A percentile compares a stretch with the other conserved stretches of the same genome.
Evolutionary conservation across 2,888 invertebrate genomes (phyloP).

Genomic region (Metopia argyrocephala): DNA sequence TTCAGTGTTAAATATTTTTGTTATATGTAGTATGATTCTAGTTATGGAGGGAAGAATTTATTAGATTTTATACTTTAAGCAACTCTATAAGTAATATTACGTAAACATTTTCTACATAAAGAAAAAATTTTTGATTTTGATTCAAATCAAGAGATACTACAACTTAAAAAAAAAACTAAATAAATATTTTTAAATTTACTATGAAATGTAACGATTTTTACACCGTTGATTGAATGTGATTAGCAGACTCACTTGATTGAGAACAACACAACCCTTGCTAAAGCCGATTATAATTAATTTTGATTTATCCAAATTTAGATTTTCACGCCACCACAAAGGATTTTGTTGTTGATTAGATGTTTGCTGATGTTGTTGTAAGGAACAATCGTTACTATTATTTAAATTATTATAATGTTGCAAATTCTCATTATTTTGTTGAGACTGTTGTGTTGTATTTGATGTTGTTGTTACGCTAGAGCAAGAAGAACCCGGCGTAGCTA

Average conservation of each 20-base stretch:
- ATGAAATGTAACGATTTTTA: conserved; percentile 73
- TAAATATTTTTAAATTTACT: conserved; percentile 23
- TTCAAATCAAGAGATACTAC: no score
- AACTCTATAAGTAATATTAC: background rate
- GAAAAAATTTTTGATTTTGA: no score
- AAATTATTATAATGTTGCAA: conserved; percentile 66
- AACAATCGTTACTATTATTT: conserved; percentile 66
- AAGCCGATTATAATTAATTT: conserved; percentile 87
- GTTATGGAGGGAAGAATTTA: background rate
- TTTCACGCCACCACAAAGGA: conserved; percentile 82
- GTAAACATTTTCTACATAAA: background rate
- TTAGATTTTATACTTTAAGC: background rate
- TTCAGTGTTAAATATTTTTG: background rate
- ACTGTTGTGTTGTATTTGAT: conserved; percentile 51
- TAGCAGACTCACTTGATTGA: conserved; percentile 83
- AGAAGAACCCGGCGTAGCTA: conserved; percentile 41
- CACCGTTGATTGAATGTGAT: conserved; percentile 70
- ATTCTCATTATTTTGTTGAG: conserved; percentile 66
- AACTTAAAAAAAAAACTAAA: background rate
- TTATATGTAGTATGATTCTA: background rate
- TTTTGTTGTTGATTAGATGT: conserved; percentile 70
- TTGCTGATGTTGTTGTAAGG: conserved; percentile 55
- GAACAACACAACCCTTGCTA: conserved; percentile 95
- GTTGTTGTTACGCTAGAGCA: conserved; percentile 45
- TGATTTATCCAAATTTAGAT: conserved; percentile 81